Conservation (phyloP, 2,113 vertebrate genomes). For the Mobula birostris region DNA sequence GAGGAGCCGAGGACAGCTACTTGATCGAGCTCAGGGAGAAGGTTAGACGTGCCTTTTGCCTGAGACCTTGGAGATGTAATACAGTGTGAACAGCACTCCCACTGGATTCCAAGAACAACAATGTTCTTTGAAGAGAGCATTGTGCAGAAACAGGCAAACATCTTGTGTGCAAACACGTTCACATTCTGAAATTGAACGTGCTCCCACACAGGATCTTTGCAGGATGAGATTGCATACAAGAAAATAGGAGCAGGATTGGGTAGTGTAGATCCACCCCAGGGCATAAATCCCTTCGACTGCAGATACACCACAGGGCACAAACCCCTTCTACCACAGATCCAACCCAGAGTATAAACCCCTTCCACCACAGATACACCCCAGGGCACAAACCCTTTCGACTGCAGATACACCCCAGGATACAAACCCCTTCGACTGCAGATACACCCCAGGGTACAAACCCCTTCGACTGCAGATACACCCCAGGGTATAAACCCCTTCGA, state of each 20-base stretch:
- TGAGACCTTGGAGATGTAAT: conserved; percentile 4
- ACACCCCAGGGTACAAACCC: too few species aligned
- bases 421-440: too few species aligned
- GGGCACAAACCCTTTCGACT: too few species aligned
- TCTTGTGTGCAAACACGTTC: not conserved
- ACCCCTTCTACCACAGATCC: too few species aligned
- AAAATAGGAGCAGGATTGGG: too few species aligned
- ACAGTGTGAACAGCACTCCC: conserved; percentile 17
- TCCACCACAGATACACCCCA: too few species aligned
- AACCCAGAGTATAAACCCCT: too few species aligned
- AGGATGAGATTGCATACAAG: not conserved
- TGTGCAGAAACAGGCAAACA: not conserved
- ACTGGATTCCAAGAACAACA: conserved; percentile 18
- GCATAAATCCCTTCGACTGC: too few species aligned
- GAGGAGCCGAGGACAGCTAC: not conserved
- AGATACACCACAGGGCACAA: too few species aligned
- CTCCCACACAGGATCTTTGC: not conserved
- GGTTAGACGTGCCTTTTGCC: not conserved
- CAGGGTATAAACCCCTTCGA: too few species aligned
- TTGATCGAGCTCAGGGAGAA: not conserved
- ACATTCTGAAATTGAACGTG: not conserved
- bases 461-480: too few species aligned
- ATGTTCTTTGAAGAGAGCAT: not conserved
- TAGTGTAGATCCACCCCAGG: not conserved
- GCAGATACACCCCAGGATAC: too few species aligned